Conservation (phyloP, 2,888 invertebrate genomes). For the Gandaritis pyraliata region DNA sequence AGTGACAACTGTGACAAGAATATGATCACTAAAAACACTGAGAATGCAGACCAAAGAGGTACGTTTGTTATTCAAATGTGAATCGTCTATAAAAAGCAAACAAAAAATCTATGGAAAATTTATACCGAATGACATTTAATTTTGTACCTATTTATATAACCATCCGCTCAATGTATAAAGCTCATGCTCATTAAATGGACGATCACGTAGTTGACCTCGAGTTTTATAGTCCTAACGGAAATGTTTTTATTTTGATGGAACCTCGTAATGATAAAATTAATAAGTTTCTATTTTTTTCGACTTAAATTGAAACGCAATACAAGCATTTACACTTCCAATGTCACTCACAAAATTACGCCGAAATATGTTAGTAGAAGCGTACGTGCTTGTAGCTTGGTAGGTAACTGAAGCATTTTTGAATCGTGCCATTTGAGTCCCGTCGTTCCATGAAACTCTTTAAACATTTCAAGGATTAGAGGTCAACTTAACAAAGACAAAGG, state of each 20-base stretch:
- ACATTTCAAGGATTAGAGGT: conserved; percentile 19
- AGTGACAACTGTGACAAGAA: too few relatives aligned
- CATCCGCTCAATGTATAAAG: conserved; percentile 29
- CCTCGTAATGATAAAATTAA: conserved; percentile 3
- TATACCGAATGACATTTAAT: conserved; percentile 13
- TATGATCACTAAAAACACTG: too few relatives aligned
- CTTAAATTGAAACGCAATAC: not conserved
- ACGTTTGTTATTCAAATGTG: not conserved
- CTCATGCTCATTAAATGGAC: conserved; percentile 47
- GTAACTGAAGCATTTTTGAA: not conserved
- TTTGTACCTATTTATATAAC: conserved; percentile 9
- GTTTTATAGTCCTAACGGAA: conserved; percentile 57
- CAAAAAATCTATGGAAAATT: conserved; percentile 16
- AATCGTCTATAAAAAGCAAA: conserved; percentile 4
- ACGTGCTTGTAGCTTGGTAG: not conserved
- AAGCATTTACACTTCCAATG: conserved; percentile 1
- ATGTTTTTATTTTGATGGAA: conserved; percentile 38
- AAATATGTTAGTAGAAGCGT: too few relatives aligned
- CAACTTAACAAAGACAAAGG: conserved; percentile 19
- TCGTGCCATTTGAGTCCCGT: conserved; percentile 9
- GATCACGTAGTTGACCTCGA: conserved; percentile 57
- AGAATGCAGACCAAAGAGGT: not conserved
- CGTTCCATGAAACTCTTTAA: conserved; percentile 7
- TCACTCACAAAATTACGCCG: not conserved
- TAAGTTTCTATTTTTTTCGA: not conserved